These are phyloP conservation scores for Pelvicachromis taeniatus DNA, from an alignment of 2,113 vertebrate species.

Conservation along the genomic window DNA sequence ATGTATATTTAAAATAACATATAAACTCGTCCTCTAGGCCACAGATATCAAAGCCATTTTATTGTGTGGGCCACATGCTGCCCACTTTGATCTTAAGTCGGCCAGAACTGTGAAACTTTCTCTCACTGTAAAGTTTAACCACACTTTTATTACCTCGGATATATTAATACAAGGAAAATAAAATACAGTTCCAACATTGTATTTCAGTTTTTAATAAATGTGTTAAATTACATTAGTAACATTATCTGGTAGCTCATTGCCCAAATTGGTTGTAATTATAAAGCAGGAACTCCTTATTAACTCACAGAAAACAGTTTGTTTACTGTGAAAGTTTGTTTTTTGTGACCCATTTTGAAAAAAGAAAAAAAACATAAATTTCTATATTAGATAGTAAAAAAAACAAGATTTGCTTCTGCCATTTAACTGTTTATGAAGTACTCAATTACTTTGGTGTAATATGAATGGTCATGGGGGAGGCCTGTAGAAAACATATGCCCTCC, in stretches of 20 bases:
- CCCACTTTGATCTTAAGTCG: neutral
- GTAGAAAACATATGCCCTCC: neutral
- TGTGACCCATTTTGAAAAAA: neutral
- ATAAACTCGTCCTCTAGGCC: constrained; percentile 36
- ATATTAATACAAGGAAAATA: neutral
- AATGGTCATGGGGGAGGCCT: neutral
- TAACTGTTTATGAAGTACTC: neutral
- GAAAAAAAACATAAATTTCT: neutral
- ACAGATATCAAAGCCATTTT: neutral
- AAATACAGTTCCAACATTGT: neutral
- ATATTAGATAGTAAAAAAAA: neutral
- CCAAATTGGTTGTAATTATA: neutral
- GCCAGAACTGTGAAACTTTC: neutral
- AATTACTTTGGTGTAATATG: neutral
- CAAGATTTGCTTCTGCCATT: neutral
- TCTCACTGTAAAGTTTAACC: neutral
- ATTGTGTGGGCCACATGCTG: neutral
- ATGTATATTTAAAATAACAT: constrained; percentile 12
- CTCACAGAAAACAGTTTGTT: neutral
- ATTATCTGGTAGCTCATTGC: neutral
- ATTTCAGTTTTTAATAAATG: neutral
- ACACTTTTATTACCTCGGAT: neutral
- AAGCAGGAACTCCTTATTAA: neutral
- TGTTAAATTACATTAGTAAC: neutral
- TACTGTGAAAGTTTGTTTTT: neutral